Base-by-base conservation (phyloP, 2,113 vertebrate species). In the Muntiacus reevesi region DNA sequence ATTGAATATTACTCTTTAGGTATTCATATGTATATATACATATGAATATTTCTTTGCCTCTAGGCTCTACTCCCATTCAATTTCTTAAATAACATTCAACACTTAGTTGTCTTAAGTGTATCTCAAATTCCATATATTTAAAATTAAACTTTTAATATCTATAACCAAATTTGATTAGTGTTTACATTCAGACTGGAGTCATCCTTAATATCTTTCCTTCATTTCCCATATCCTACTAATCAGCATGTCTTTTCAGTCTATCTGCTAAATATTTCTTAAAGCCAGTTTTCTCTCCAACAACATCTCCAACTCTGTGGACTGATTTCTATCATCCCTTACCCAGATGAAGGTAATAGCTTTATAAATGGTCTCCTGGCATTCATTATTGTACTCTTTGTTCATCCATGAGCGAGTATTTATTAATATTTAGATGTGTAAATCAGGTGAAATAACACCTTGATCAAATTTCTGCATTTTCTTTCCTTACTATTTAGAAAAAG, bases 391-490 rank as follows among this genome's bases (percentile, higher is more conserved):
- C 1, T 23, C 4, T 76, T 11, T 79, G 13, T 67, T 36, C 15
- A 50, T 62, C 36, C 12, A 54, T 14, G 19, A 62, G 55, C 47
- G 83, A 83, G 11, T 82, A 25, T 87, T 83, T 76, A 30, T 81
- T 83, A 76, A 76, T 86, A 82, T 14, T 87, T 45, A 90, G 96
- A 57, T 87, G 89, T 74, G 17, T 47, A 94, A 93, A 93, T 79
- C n/a, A 81, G 40, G 76, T 76, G 12, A 95, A 93, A 54, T 45
- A 28, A 59, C 5, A 25, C 25, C 19, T 11, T 91, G 12, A 7
- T 50, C 13, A 54, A 33, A 55, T 59, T 82, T 91, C 52, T 87
- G 1, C 17, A 64, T 76, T 76, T 76, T 76, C 43, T 91, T 94
- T 85, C 13, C 12, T n/a, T 64, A 0, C 2, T 91, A n/a, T 67